These are phyloP conservation scores for Drosophila nasuta DNA, from an alignment of 1,140 invertebrate genomes.

Conservation along the genomic window DNA sequence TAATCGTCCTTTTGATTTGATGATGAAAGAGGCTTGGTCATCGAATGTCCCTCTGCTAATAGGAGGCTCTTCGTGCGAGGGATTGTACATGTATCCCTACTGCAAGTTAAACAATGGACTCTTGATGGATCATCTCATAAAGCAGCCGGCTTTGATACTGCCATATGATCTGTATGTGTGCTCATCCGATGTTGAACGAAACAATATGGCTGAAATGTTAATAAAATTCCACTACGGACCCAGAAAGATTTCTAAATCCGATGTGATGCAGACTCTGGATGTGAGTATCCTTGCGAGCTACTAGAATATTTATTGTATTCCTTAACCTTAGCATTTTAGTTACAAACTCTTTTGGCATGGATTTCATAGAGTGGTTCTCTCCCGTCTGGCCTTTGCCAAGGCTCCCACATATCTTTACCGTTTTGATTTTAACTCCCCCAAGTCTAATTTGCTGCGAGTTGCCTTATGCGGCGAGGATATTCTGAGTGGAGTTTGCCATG, in stretches of 20 bases:
- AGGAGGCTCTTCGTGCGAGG: conserved; percentile 81
- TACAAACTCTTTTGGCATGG: conserved; percentile 84
- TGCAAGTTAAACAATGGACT: conserved; percentile 50
- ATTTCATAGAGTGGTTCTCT: conserved; percentile 73
- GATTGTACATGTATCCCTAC: conserved; percentile 57
- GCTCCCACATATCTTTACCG: conserved; percentile 85
- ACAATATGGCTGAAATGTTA: conserved; percentile 7
- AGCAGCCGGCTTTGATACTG: conserved; percentile 51
- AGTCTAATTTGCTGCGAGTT: conserved; percentile 66
- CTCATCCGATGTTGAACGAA: conserved; percentile 27
- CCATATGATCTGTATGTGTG: conserved; percentile 55
- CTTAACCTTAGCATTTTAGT: conserved; percentile 51
- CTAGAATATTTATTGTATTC: background rate
- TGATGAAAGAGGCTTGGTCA: conserved; percentile 75
- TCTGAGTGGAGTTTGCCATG: conserved; percentile 85
- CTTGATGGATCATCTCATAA: conserved; percentile 47
- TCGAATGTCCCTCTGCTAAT: conserved; percentile 79
- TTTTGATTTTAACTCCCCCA: conserved; percentile 83
- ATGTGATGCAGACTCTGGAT: conserved; percentile 59
- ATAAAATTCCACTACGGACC: conserved; percentile 60
- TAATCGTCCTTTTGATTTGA: conserved; percentile 40
- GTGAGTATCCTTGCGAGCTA: conserved; percentile 27
- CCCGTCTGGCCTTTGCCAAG: conserved; percentile 65
- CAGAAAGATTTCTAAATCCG: conserved; percentile 42
- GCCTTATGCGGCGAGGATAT: conserved; percentile 68